These are phyloP conservation scores for Listronotus oregonensis DNA, from an alignment of 1,140 invertebrate genomes.

Conservation along the genomic window DNA sequence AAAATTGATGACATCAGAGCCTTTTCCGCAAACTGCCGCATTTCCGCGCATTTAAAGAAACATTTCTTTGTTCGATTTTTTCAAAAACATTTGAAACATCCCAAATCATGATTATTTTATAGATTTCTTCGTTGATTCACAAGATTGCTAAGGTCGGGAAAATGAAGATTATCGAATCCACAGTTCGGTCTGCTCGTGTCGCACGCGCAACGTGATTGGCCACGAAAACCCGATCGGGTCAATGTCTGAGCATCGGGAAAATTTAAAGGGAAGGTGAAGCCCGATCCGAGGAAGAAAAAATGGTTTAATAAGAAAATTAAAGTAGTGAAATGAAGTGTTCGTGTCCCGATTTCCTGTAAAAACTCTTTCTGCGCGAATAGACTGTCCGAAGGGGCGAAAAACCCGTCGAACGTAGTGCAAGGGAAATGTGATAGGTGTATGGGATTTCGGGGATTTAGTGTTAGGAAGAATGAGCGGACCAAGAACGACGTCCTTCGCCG, in stretches of 20 bases:
- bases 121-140: slow-evolving; percentile 4
- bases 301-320: slow-evolving; percentile 58
- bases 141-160: slow-evolving; percentile 1
- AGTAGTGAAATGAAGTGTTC: slow-evolving; percentile 46
- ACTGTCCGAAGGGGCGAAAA: slow-evolving; percentile 48
- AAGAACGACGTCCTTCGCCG: slow-evolving; percentile 94
- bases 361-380: slow-evolving; percentile 11
- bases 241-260: slow-evolving; percentile 74
- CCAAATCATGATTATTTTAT: slow-evolving; percentile 1
- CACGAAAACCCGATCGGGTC: slow-evolving; percentile 58
- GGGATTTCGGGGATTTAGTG: slow-evolving; percentile 51
- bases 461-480: slow-evolving; percentile 83
- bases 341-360: slow-evolving; percentile 42
- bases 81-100: too few relatives aligned
- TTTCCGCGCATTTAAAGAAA: too few relatives aligned
- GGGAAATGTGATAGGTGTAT: slow-evolving; percentile 71
- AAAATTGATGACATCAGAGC: too few relatives aligned
- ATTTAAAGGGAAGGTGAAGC: slow-evolving; percentile 67
- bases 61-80: too few relatives aligned
- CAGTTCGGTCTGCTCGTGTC: slow-evolving; percentile 16
- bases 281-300: slow-evolving; percentile 55
- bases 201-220: slow-evolving; percentile 43
- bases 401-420: slow-evolving; percentile 63
- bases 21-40: too few relatives aligned
- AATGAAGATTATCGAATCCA: slow-evolving; percentile 27